A percentile compares a stretch with the other conserved stretches of the same genome.
phyloP scores from a whole-genome alignment of 1,140 invertebrate genomes.

The Dryas iulia region DNA sequence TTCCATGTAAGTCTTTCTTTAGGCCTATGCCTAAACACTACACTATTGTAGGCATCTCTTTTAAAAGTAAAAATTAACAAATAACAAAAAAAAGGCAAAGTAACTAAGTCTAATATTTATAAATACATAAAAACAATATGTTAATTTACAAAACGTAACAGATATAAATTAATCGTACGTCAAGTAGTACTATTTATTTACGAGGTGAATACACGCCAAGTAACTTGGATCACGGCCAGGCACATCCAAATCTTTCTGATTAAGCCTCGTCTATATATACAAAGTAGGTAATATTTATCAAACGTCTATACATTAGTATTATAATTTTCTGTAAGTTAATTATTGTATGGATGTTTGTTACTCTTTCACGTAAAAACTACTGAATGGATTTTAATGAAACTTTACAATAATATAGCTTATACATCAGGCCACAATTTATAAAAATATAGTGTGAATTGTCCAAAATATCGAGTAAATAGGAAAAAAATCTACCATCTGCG shows the following conservation, averaged over 20 bases:
- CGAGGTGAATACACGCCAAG: slow-evolving; percentile 18
- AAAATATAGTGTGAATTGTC: no score
- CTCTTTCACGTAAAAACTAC: no score
- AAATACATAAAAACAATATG: background rate
- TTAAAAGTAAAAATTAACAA: no score
- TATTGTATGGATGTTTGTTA: background rate
- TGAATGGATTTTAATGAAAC: no score
- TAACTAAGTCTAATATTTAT: background rate
- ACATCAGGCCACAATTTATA: no score
- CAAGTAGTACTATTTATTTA: slow-evolving; percentile 11
- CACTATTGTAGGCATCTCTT: no score
- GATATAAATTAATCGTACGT: background rate
- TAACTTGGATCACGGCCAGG: slow-evolving; percentile 8
- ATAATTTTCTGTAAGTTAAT: background rate
- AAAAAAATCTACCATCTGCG: no score
- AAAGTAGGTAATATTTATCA: background rate
- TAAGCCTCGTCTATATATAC: background rate
- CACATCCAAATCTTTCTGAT: slow-evolving; percentile 10
- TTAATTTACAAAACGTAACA: background rate
- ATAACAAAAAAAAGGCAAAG: background rate
- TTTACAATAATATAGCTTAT: no score
- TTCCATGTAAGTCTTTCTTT: no score
- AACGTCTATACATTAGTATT: background rate
- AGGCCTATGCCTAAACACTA: no score
- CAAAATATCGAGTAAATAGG: no score